Percentiles rank a stretch among this genome's conserved stretches.
Conservation (phyloP, 1,140 invertebrate species). For the Neomicropteryx cornuta region DNA sequence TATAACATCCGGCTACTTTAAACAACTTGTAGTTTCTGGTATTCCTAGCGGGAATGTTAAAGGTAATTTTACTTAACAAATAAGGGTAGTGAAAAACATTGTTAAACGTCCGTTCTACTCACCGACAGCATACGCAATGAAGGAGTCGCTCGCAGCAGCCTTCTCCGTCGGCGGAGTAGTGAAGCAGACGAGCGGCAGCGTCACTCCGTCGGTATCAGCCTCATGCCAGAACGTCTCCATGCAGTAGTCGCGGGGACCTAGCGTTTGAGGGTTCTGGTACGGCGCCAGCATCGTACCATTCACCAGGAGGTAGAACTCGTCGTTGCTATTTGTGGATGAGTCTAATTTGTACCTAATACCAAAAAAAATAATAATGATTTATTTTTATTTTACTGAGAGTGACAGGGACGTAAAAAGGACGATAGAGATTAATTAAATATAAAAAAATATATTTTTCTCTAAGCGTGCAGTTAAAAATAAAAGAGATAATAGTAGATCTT, state of each 20-base stretch:
- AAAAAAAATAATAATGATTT: no score
- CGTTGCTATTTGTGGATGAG: constrained; percentile 32
- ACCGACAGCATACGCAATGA: constrained; percentile 31
- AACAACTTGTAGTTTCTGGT: no score
- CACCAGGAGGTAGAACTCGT: constrained; percentile 43
- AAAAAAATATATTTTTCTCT: no score
- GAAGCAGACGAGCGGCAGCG: constrained; percentile 37
- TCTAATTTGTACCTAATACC: constrained; percentile 38
- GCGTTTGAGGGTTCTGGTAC: constrained; percentile 26
- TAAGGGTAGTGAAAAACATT: no score
- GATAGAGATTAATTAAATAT: no score
- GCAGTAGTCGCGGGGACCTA: constrained; percentile 43
- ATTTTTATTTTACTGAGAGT: no score
- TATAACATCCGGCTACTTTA: no score
- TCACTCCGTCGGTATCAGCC: constrained; percentile 25
- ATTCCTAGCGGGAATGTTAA: no score
- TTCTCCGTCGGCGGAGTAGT: constrained; percentile 20
- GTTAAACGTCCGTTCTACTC: no score
- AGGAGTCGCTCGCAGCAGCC: constrained; percentile 22
- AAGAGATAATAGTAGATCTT: no score
- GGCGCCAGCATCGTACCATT: constrained; percentile 48
- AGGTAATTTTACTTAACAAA: no score
- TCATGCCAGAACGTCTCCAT: constrained; percentile 38
- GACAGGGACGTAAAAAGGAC: constrained; percentile 14
- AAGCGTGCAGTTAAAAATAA: no score